phyloP scores from a whole-genome alignment of 2,113 vertebrate genomes.

The Stegostoma tigrinum region DNA sequence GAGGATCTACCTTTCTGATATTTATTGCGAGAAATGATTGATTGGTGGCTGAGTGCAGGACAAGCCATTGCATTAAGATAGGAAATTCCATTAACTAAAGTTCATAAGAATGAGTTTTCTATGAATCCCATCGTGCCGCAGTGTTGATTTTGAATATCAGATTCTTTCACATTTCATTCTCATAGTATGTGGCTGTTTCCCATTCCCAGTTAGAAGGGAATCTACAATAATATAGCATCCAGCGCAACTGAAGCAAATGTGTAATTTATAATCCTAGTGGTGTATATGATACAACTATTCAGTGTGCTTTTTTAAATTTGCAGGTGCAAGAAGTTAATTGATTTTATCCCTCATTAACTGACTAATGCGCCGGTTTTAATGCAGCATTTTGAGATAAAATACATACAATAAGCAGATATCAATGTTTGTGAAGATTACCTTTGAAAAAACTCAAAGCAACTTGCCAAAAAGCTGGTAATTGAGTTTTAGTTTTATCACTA shows the following conservation, averaged over 20 bases:
- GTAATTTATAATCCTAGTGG: background rate
- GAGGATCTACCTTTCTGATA: background rate
- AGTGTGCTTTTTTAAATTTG: background rate
- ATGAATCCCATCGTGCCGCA: background rate
- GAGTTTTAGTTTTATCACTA: background rate
- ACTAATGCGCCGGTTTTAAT: background rate
- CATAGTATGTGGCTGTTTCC: background rate
- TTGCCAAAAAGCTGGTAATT: background rate
- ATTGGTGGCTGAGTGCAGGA: background rate
- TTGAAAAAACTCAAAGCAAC: background rate
- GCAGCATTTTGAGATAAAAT: background rate
- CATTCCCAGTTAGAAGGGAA: background rate
- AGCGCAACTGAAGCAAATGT: background rate
- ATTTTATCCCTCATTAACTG: background rate
- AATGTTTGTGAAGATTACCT: background rate
- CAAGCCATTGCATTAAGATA: background rate
- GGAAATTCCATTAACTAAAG: background rate
- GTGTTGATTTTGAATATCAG: background rate
- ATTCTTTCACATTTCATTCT: background rate
- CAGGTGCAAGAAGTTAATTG: constrained; percentile 5
- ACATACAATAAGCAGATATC: background rate
- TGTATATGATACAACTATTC: constrained; percentile 12
- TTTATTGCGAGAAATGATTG: background rate
- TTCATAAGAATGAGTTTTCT: background rate
- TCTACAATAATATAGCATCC: background rate